A percentile compares a stretch with the other conserved stretches of the same genome.
Evolutionary conservation across 2,888 invertebrate species (phyloP).

Genomic region (Ormyrus pomaceus): DNA sequence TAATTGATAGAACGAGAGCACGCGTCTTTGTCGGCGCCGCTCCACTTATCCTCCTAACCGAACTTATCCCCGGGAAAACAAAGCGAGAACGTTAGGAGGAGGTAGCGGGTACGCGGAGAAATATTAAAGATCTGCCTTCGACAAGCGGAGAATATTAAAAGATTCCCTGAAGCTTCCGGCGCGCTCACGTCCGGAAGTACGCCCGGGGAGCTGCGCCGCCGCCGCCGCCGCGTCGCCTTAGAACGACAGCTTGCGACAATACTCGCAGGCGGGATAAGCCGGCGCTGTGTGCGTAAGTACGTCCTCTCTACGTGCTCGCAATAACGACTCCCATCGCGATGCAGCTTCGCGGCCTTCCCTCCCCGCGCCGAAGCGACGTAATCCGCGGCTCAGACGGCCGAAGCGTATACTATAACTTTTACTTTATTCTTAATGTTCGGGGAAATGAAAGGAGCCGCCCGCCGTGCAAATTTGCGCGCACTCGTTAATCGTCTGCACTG

Average conservation of each 20-base stretch:
- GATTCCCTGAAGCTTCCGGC: background rate
- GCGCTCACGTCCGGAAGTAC: background rate
- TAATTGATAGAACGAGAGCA: too few relatives aligned
- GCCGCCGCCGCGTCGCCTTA: too few relatives aligned
- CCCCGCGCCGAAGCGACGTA: background rate
- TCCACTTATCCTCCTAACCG: too few relatives aligned
- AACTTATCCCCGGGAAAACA: too few relatives aligned
- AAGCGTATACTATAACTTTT: too few relatives aligned
- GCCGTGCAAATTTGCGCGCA: too few relatives aligned
- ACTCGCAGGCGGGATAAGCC: constrained; percentile 27
- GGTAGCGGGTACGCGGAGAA: background rate
- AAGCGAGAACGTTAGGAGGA: too few relatives aligned
- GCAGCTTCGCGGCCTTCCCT: background rate
- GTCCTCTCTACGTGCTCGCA: background rate
- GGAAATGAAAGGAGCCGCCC: too few relatives aligned
- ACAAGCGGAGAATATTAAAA: constrained; percentile 15
- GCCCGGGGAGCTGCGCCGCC: background rate
- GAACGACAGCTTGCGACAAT: constrained; percentile 11
- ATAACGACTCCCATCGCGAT: background rate
- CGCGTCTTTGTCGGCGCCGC: too few relatives aligned
- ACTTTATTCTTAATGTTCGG: too few relatives aligned
- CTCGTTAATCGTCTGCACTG: too few relatives aligned
- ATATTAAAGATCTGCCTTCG: background rate
- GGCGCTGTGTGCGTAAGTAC: background rate
- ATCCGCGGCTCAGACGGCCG: background rate